Percentiles rank a stretch among this genome's conserved stretches.
phyloP scores from a whole-genome alignment of 2,797 vertebrate species.

The Enoplosus armatus region DNA sequence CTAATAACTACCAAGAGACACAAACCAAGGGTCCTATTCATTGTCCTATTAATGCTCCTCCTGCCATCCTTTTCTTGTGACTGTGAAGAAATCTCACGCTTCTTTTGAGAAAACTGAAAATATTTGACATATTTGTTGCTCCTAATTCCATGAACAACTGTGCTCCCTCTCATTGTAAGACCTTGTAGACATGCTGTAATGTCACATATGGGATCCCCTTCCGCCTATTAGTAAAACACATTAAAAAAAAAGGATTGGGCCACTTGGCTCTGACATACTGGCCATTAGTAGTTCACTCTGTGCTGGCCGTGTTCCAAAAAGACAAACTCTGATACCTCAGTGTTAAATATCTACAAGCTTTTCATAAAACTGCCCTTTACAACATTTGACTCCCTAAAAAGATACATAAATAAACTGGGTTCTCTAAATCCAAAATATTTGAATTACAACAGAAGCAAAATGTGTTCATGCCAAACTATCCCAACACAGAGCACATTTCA shows the following conservation, averaged over 20 bases:
- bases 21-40: conserved; percentile 39
- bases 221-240: conserved; percentile 10
- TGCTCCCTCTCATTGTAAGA: conserved; percentile 12
- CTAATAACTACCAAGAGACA: conserved; percentile 49
- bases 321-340: not conserved
- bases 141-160: conserved; percentile 19
- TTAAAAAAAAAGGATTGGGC: not conserved
- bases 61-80: not conserved
- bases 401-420: not conserved
- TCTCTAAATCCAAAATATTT: not conserved
- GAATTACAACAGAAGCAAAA: not conserved
- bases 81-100: not conserved
- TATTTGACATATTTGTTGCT: conserved; percentile 22
- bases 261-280: not conserved
- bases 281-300: not conserved
- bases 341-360: not conserved
- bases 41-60: conserved; percentile 24
- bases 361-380: not conserved
- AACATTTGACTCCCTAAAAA: not conserved
- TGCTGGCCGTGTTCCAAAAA: not conserved
- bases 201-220: not conserved
- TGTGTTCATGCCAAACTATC: not conserved
- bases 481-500: not conserved
- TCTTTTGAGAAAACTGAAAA: conserved; percentile 18
- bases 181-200: conserved; percentile 12